Conservation (phyloP, 2,797 vertebrate species). For the Acanthurus tractus region DNA sequence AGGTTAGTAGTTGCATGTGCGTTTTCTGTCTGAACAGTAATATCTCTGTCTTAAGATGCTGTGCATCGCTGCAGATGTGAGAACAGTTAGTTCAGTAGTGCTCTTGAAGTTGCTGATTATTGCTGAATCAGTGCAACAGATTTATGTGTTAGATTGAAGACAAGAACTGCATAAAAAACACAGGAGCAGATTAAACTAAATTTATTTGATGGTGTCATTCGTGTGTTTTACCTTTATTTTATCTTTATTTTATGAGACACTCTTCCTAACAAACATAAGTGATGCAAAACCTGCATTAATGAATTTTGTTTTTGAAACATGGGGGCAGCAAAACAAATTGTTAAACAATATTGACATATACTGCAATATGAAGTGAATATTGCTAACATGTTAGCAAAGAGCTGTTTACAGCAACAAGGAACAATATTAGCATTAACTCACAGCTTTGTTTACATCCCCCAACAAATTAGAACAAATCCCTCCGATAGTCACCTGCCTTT, state of each 20-base stretch:
- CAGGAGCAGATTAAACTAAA: background rate
- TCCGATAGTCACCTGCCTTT: background rate
- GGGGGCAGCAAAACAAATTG: background rate
- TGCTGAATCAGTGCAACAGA: background rate
- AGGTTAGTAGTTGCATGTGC: slow-evolving; percentile 35
- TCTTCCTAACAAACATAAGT: background rate
- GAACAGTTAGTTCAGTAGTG: background rate
- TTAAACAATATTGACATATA: background rate
- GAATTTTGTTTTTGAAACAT: background rate
- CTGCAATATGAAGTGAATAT: background rate
- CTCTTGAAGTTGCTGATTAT: background rate
- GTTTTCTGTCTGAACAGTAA: slow-evolving; percentile 37
- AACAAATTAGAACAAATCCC: background rate
- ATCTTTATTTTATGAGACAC: background rate
- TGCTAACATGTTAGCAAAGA: background rate
- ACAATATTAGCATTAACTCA: background rate
- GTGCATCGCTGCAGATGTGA: background rate
- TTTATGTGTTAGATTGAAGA: background rate
- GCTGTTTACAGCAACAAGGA: background rate
- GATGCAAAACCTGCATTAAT: background rate
- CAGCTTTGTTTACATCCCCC: background rate
- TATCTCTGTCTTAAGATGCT: slow-evolving; percentile 29
- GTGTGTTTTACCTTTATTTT: background rate
- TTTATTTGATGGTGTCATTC: background rate
- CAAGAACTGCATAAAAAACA: background rate